A percentile compares a stretch with the other conserved stretches of the same genome.
phyloP scores from a whole-genome alignment of 1,140 invertebrate species.

The Ceratitis capitata region DNA sequence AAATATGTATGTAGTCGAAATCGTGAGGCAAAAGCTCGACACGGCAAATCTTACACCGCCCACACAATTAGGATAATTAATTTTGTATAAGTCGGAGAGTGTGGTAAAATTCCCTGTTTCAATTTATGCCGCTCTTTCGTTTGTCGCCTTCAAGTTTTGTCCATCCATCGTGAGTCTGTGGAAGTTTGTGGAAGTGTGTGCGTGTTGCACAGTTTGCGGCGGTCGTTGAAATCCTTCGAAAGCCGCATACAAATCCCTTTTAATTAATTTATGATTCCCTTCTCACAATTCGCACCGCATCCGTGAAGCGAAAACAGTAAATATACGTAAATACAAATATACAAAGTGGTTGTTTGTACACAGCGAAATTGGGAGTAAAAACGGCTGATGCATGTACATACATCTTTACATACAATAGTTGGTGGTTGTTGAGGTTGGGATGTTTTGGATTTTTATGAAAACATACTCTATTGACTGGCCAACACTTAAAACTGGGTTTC shows the following conservation, averaged over 20 bases:
- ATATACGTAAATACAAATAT: background rate
- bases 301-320: background rate
- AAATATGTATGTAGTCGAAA: background rate
- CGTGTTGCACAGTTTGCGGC: background rate
- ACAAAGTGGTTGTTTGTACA: background rate
- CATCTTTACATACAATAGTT: background rate
- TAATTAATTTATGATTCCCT: conserved; percentile 64
- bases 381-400: too few relatives aligned
- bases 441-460: background rate
- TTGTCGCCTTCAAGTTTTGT: conserved; percentile 43
- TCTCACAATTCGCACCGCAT: conserved; percentile 43
- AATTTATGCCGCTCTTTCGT: conserved; percentile 53
- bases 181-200: conserved; percentile 42
- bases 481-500: background rate
- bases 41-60: conserved; percentile 49
- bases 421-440: background rate
- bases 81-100: conserved; percentile 59
- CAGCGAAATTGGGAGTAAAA: background rate
- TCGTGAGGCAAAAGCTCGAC: conserved; percentile 40
- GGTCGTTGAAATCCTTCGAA: conserved; percentile 56
- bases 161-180: conserved; percentile 15
- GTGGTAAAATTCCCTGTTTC: conserved; percentile 63
- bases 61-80: conserved; percentile 64
- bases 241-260: conserved; percentile 64
- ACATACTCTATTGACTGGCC: background rate